Conservation (phyloP, 1,140 invertebrate species). For the Laupala kohalensis region DNA sequence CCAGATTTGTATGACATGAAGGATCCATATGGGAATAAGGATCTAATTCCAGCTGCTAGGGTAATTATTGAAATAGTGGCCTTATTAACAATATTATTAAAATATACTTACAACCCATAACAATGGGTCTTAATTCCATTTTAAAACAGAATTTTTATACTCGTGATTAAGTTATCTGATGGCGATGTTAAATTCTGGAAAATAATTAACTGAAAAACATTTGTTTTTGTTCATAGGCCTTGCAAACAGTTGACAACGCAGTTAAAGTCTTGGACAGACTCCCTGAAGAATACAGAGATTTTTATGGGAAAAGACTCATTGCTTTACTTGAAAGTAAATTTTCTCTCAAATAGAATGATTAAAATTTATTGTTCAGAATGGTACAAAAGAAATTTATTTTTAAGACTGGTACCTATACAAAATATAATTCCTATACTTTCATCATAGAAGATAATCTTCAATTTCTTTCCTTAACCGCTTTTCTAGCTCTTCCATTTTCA, state of each 20-base stretch:
- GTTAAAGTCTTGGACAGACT: slow-evolving; percentile 31
- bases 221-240: slow-evolving; percentile 26
- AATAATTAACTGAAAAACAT: too few species aligned
- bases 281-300: slow-evolving; percentile 36
- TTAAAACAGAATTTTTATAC: too few species aligned
- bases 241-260: slow-evolving; percentile 34
- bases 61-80: slow-evolving; percentile 19
- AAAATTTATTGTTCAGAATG: background rate
- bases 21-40: slow-evolving; percentile 45
- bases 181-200: too few species aligned
- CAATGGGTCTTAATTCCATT: too few species aligned
- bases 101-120: too few species aligned
- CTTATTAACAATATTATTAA: too few species aligned
- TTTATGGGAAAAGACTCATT: slow-evolving; percentile 35
- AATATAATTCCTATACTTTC: background rate
- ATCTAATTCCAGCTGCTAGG: slow-evolving; percentile 31
- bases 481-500: too few species aligned
- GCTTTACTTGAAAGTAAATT: slow-evolving; percentile 7
- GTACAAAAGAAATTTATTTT: background rate
- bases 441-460: slow-evolving; percentile 22
- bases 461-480: slow-evolving; percentile 25
- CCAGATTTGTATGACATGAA: slow-evolving; percentile 35
- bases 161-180: too few species aligned
- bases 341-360: background rate
- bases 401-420: background rate